Evolutionary conservation across 2,888 invertebrate species (phyloP).

Genomic region (Tipula helvola): DNA sequence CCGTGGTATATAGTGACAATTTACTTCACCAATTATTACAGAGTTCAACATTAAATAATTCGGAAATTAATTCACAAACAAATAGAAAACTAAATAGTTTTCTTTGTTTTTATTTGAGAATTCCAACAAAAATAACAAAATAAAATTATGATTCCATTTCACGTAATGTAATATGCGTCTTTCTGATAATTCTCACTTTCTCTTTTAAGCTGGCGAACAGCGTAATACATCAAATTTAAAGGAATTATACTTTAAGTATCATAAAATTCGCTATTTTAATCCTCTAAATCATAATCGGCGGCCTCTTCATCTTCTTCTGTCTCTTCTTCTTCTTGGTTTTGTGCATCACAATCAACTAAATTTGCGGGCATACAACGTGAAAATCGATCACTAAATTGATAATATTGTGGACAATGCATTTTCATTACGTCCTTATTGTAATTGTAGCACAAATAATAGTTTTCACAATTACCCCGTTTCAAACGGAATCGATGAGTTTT

Average conservation of each 20-base stretch:
- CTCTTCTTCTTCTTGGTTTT: neutral
- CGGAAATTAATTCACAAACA: neutral
- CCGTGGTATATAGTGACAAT: neutral
- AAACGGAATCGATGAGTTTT: neutral
- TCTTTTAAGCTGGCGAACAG: neutral
- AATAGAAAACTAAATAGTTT: neutral
- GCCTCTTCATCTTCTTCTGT: neutral
- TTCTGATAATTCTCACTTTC: neutral
- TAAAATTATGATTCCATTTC: neutral
- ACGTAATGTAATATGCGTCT: neutral
- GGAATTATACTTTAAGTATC: neutral
- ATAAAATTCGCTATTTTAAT: neutral
- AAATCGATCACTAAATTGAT: slow-evolving; percentile 18
- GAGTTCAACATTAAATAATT: neutral
- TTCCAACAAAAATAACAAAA: neutral
- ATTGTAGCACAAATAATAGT: slow-evolving; percentile 18
- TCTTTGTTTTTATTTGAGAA: neutral
- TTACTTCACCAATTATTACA: no score
- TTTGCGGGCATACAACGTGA: slow-evolving; percentile 18
- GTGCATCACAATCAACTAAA: slow-evolving; percentile 11
- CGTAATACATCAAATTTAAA: neutral
- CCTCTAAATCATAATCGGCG: neutral
- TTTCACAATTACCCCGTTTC: slow-evolving; percentile 15
- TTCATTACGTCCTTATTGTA: slow-evolving; percentile 16
- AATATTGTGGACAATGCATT: slow-evolving; percentile 19